Evolutionary conservation across 2,888 invertebrate genomes (phyloP), one percentile per base, ranked within the genome.

Genomic region (Sphaeridia pumilis): DNA sequence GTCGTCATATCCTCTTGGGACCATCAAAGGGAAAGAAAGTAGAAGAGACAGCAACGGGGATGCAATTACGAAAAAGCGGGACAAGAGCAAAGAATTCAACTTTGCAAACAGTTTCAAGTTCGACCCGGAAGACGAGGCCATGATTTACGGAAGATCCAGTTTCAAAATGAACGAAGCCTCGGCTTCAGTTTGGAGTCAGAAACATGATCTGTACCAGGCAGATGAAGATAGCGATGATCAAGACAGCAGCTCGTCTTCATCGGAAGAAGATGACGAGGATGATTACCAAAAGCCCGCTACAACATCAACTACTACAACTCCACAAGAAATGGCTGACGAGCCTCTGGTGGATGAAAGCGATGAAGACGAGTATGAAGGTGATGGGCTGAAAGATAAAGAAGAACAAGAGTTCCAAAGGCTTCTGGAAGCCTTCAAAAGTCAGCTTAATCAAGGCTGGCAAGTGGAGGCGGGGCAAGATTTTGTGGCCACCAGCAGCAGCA

Each of bases 141-240:
- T 52, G 28, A n/a, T 52, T n/a, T 52, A 46, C 45, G 52, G 52
- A 4, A n/a, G 52, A n/a, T 3, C 46, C 1, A 52, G 31, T 26
- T 46, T 46, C 17, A 27, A 52, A 21, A 36, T 22, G n/a, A n/a
- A n/a, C n/a, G n/a, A n/a, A n/a, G n/a, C n/a, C n/a, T n/a, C n/a
- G n/a, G n/a, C n/a, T n/a, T n/a, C n/a, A n/a, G n/a, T n/a, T n/a
- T n/a, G n/a, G n/a, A n/a, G n/a, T n/a, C n/a, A n/a, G n/a, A n/a
- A n/a, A n/a, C n/a, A n/a, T n/a, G n/a, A n/a, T n/a, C n/a, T n/a
- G n/a, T n/a, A n/a, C n/a, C n/a, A n/a, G n/a, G n/a, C n/a, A n/a
- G n/a, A 38, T 14, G 38, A 38, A 14, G 38, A 31, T 14, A 14
- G 10, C 14, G 31, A 38, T 38, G 38, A 38, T 31, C 10, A 38